Conservation (phyloP, 2,113 vertebrate genomes). For the Phocoena phocoena region DNA sequence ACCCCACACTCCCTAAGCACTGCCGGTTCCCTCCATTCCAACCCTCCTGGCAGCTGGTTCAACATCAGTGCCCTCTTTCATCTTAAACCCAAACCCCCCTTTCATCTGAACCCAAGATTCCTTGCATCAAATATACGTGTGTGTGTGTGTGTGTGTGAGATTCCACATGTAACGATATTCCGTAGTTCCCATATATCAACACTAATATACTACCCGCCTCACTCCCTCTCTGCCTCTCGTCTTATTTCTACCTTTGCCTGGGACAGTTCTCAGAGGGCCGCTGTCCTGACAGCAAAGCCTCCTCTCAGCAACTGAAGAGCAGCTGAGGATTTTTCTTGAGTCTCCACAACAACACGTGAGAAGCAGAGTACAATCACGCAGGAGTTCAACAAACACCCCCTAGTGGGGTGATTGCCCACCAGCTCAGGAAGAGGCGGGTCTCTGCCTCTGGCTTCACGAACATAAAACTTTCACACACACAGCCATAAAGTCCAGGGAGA, state of each 20-base stretch:
- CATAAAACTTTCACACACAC: background rate
- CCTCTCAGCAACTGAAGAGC: background rate
- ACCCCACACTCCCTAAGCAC: background rate
- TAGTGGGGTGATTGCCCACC: rapidly evolving
- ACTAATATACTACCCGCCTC: background rate
- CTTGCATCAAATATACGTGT: background rate
- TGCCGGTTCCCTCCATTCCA: background rate
- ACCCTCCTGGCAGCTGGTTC: background rate
- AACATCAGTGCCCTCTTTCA: background rate
- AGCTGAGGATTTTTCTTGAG: rapidly evolving
- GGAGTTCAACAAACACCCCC: background rate
- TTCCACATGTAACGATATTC: background rate
- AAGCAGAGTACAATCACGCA: background rate
- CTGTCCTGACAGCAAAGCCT: background rate
- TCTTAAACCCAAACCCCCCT: background rate
- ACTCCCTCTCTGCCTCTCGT: background rate
- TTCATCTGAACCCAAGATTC: background rate
- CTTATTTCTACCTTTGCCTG: background rate
- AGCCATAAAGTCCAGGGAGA: background rate
- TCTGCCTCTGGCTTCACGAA: background rate
- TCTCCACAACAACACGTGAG: background rate
- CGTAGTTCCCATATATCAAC: background rate
- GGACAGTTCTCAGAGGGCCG: background rate
- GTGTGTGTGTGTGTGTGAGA: background rate
- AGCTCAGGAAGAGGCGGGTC: background rate